These are phyloP conservation scores for Whitmania pigra DNA, from an alignment of 1,140 invertebrate genomes.

Conservation along the genomic window DNA sequence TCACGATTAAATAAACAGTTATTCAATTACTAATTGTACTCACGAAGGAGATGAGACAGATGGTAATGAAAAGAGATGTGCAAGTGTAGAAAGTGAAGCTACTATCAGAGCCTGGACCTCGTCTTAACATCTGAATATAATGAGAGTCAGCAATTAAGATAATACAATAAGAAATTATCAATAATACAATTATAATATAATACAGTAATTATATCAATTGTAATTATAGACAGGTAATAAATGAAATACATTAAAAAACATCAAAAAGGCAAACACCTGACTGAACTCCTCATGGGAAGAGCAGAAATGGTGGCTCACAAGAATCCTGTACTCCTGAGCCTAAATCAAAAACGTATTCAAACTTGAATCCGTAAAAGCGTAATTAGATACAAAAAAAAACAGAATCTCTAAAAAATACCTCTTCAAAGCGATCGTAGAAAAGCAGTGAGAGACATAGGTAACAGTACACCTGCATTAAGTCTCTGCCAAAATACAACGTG, in stretches of 20 bases:
- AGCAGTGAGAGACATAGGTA: conserved; percentile 6
- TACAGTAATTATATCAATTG: neutral
- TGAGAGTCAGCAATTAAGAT: no score
- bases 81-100: conserved; percentile 2
- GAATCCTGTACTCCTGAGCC: no score
- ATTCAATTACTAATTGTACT: neutral
- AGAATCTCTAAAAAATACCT: no score
- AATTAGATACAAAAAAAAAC: no score
- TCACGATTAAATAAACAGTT: no score
- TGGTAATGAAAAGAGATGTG: neutral
- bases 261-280: no score
- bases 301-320: no score
- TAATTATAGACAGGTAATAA: no score
- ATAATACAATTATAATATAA: conserved; percentile 4
- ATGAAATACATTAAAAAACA: no score
- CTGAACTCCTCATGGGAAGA: no score
- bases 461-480: neutral
- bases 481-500: neutral
- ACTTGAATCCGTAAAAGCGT: no score
- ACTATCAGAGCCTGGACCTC: neutral
- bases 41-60: neutral
- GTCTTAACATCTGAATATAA: neutral
- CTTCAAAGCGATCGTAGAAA: neutral
- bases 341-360: no score
- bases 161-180: neutral